phyloP scores from a whole-genome alignment of 2,113 vertebrate genomes.

The Hyla sarda region DNA sequence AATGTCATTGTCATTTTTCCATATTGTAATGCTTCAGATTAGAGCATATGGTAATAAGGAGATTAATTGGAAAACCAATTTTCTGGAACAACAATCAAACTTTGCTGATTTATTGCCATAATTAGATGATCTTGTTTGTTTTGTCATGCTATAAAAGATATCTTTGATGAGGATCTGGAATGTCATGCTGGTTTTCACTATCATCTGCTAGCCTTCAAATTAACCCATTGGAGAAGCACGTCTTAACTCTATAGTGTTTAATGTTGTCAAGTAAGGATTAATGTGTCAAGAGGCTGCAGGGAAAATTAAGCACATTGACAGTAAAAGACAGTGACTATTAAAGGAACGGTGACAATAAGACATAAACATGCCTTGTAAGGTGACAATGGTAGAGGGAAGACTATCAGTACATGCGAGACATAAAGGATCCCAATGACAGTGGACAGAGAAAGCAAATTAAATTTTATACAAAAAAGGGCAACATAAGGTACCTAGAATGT shows the following conservation, averaged over 20 bases:
- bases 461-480: not conserved
- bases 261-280: not conserved
- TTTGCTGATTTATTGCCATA: conserved; percentile 59
- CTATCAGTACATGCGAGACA: not conserved
- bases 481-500: not conserved
- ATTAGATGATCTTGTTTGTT: conserved; percentile 58
- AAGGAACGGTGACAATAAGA: not conserved
- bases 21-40: conserved; percentile 66
- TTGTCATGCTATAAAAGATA: conserved; percentile 56
- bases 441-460: not conserved
- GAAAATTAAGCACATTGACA: not conserved
- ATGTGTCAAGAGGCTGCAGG: not conserved
- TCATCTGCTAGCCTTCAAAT: conserved; percentile 1
- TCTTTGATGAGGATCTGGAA: conserved; percentile 51
- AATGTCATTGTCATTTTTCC: conserved; percentile 69
- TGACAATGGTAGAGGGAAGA: not conserved
- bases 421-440: not conserved
- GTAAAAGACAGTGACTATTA: not conserved
- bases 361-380: not conserved
- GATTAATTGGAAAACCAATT: conserved; percentile 67
- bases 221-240: conserved; percentile 34
- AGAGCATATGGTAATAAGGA: conserved; percentile 71
- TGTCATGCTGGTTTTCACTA: conserved; percentile 40
- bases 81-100: conserved; percentile 62
- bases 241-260: not conserved